phyloP scores from a whole-genome alignment of 2,113 vertebrate species.

The Nettapus auritus region DNA sequence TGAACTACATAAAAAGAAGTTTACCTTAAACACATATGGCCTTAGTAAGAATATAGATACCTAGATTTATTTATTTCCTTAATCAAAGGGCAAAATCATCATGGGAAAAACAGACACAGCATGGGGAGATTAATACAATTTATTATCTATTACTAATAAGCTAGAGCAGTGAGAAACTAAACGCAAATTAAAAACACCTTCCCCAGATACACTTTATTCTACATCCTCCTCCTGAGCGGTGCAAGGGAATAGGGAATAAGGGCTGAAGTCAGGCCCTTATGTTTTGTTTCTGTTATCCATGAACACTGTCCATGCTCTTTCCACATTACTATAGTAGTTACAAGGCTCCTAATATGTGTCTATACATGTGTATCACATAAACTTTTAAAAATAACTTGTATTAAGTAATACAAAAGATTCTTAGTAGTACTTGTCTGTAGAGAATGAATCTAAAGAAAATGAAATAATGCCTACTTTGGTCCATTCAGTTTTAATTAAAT shows the following conservation, averaged over 20 bases:
- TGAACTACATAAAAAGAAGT: neutral
- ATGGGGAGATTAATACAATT: too few species aligned
- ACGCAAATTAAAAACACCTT: too few species aligned
- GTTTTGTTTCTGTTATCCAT: too few species aligned
- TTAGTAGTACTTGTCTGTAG: neutral
- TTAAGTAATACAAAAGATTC: neutral
- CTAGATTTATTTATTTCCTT: neutral
- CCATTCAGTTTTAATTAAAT: neutral
- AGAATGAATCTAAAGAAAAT: neutral
- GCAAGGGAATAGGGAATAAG: too few species aligned
- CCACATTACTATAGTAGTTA: neutral
- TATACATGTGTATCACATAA: neutral
- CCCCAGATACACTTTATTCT: too few species aligned
- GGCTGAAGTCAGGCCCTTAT: too few species aligned
- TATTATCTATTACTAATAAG: too few species aligned
- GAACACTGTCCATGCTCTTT: neutral
- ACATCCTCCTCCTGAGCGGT: too few species aligned
- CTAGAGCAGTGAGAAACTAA: too few species aligned
- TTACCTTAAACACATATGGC: neutral
- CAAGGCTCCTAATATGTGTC: neutral
- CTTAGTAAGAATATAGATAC: neutral
- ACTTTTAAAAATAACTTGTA: neutral
- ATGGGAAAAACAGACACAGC: too few species aligned
- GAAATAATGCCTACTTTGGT: neutral
- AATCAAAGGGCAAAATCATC: too few species aligned